A percentile compares a stretch with the other conserved stretches of the same genome.
Conservation (phyloP, 2,113 vertebrate genomes). For the Charadrius vociferus region DNA sequence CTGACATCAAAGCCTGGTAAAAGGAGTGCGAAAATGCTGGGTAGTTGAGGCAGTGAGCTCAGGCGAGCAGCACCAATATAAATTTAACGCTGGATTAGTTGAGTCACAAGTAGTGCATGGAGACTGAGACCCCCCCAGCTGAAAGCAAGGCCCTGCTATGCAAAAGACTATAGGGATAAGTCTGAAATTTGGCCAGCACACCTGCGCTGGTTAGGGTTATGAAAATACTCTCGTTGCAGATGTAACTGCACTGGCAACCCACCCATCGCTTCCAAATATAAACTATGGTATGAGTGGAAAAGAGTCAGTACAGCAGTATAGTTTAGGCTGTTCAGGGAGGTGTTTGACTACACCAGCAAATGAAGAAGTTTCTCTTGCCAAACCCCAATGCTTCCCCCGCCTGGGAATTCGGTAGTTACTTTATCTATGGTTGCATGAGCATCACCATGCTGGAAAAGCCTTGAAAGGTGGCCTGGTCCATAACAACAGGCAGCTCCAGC, state of each 20-base stretch:
- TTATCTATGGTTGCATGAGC: neutral
- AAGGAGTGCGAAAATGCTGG: neutral
- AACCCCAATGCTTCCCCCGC: neutral
- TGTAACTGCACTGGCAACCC: neutral
- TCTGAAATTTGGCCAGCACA: neutral
- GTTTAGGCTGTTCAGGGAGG: neutral
- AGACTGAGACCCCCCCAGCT: neutral
- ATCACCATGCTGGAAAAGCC: neutral
- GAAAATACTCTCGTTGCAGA: conserved; percentile 22
- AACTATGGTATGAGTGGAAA: neutral
- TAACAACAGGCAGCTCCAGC: neutral
- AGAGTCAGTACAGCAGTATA: neutral
- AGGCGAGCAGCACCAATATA: neutral
- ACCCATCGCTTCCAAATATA: conserved; percentile 7
- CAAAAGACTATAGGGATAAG: neutral
- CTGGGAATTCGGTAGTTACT: neutral
- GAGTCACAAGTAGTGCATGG: neutral
- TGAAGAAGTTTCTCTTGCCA: neutral
- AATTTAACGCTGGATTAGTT: neutral
- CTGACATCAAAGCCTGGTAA: neutral
- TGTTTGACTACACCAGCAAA: neutral
- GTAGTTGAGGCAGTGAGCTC: neutral
- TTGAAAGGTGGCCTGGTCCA: neutral
- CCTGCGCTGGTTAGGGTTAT: neutral
- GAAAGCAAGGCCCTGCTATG: conserved; percentile 15